phyloP scores from a whole-genome alignment of 2,113 vertebrate species.

The Pimephales promelas region DNA sequence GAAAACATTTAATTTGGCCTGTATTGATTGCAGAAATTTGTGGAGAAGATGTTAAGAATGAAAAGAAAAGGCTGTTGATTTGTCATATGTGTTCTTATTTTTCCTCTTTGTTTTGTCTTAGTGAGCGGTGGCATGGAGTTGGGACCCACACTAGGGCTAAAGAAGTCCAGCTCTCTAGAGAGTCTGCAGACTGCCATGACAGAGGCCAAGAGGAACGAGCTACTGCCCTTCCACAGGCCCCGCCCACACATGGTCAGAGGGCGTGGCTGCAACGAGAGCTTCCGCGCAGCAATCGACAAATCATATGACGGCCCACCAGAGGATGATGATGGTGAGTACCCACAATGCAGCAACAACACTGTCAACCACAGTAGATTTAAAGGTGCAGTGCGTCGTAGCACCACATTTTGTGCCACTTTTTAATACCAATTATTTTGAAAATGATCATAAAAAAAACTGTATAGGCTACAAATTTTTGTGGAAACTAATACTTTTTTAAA shows the following conservation, averaged over 20 bases:
- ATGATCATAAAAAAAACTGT: background rate
- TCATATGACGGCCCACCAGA: constrained; percentile 95
- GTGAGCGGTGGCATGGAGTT: constrained; percentile 79
- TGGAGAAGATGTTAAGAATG: background rate
- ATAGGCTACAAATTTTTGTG: too few species aligned
- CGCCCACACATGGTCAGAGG: constrained; percentile 92
- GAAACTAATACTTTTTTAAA: too few species aligned
- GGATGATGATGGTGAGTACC: constrained; percentile 82
- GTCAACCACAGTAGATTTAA: background rate
- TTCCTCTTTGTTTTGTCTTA: constrained; percentile 48
- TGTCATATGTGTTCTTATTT: background rate
- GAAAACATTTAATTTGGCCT: background rate
- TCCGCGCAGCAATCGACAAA: constrained; percentile 97
- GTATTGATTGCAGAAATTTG: background rate
- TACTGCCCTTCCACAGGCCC: constrained; percentile 93
- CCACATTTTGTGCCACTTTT: background rate
- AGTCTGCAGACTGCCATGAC: constrained; percentile 96
- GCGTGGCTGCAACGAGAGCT: constrained; percentile 96
- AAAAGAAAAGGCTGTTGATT: background rate
- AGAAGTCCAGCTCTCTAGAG: constrained; percentile 97
- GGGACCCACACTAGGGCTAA: constrained; percentile 92
- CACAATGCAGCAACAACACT: background rate
- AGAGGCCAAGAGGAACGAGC: constrained; percentile 89
- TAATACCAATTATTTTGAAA: background rate
- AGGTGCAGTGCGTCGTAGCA: background rate